Evolutionary conservation across 1,140 invertebrate species (phyloP), one percentile per base, ranked within the genome.

Genomic region (Camponotus floridanus): DNA sequence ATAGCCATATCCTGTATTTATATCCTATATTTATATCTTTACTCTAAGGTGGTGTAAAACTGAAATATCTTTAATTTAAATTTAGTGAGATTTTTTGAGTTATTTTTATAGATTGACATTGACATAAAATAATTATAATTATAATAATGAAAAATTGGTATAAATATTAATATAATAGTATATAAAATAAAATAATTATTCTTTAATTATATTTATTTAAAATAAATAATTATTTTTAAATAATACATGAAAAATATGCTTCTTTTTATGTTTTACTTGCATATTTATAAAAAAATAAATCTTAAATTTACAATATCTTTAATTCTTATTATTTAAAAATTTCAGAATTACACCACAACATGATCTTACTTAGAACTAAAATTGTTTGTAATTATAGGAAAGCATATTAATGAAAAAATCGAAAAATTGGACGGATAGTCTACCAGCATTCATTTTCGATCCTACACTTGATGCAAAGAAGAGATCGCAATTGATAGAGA

Each of bases 401-500:
- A 97, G 96, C 90, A 96, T 97, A 89, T 92, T 96, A 68, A 95
- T 96, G 83, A 96, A 96, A 85, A 95, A 96, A 85, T 95, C 95
- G 0, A 96, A 96, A 85, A 96, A 96, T 70, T 96, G 96, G 92
- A 96, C 96, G 9, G 98, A 97, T 91, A 97, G 96, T 94, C 94
- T 98, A 48, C 98, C 98, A 0, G 96, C 97, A 2, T 98, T 98
- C 94, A 96, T 98, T 8, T 98, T 98, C 91, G 98, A 99, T 95
- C 96, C 97, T 2, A 97, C 96, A 3, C 95, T 99, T 55, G 98
- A 99, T 94, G 97, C 98, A 0, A 98, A 98, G 92, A 97, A 98
- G 92, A 96, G 98, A 59, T 98, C 98, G 8, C 97, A 98, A 92
- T 95, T 99, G n/a, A 98, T 99, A 88, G 98, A 99, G 94, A 98